Conservation (phyloP, 2,797 vertebrate genomes). For the Acipenser transmontanus region DNA sequence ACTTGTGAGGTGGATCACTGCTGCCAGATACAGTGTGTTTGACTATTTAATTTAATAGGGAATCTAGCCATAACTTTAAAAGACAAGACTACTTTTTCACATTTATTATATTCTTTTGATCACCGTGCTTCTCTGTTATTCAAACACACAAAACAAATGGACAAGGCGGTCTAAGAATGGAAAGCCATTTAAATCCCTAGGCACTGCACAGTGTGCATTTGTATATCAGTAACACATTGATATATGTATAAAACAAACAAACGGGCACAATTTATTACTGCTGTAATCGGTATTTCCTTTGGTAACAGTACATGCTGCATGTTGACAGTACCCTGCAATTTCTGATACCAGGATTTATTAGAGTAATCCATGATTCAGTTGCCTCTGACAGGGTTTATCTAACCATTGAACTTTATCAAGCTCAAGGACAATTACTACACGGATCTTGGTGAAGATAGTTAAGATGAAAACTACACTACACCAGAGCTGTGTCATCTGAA, state of each 20-base stretch:
- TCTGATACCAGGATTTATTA: background rate
- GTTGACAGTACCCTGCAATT: background rate
- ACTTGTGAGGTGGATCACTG: too few relatives aligned
- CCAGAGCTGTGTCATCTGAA: background rate
- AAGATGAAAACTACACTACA: background rate
- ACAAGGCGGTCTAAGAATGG: too few relatives aligned
- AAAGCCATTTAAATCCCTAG: too few relatives aligned
- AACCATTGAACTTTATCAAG: background rate
- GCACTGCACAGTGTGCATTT: too few relatives aligned
- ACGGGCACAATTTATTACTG: background rate
- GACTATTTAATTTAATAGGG: too few relatives aligned
- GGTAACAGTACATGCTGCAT: background rate
- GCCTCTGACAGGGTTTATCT: background rate
- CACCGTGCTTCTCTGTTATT: too few relatives aligned
- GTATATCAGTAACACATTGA: too few relatives aligned
- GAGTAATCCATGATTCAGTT: background rate
- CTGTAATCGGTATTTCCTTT: background rate
- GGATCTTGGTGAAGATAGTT: constrained; percentile 1
- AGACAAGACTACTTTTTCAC: background rate
- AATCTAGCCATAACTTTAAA: background rate
- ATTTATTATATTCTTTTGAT: too few relatives aligned
- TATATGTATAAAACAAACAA: constrained; percentile 18
- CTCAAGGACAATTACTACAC: background rate
- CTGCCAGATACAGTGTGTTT: too few relatives aligned
- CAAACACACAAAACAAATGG: too few relatives aligned